Percentiles rank a stretch among this genome's conserved stretches.
These are phyloP conservation scores for Amblyornis subalaris DNA, from an alignment of 2,113 vertebrate species.

Conservation along the genomic window DNA sequence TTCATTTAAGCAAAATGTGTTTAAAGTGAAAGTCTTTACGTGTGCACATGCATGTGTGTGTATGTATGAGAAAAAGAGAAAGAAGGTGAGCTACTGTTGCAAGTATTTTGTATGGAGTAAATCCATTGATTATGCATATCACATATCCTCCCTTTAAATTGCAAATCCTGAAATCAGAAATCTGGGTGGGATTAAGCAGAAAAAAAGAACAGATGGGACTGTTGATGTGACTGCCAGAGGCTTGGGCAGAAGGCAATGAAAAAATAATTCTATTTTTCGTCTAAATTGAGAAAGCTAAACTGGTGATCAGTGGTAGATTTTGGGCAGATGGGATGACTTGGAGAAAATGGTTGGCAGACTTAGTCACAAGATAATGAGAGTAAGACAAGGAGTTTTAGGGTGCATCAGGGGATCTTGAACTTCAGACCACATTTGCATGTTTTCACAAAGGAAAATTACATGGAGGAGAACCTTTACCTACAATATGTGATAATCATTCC, in stretches of 20 bases:
- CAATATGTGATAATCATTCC: not conserved
- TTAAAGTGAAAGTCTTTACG: not conserved
- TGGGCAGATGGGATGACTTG: conserved; percentile 62
- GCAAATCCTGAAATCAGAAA: conserved; percentile 66
- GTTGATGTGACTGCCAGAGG: conserved; percentile 65
- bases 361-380: conserved; percentile 24
- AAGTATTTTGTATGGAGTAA: not conserved
- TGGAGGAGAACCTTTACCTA: not conserved
- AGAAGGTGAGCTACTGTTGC: not conserved
- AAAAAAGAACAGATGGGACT: conserved; percentile 73
- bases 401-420: not conserved
- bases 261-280: conserved; percentile 59
- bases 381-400: not conserved
- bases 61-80: not conserved
- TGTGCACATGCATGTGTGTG: not conserved
- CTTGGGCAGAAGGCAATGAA: conserved; percentile 65
- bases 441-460: not conserved
- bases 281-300: conserved; percentile 57
- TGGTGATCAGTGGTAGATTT: conserved; percentile 49
- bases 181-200: conserved; percentile 68
- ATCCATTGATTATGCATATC: conserved; percentile 11
- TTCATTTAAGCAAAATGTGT: not conserved
- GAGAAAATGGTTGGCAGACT: conserved; percentile 30
- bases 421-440: not conserved
- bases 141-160: conserved; percentile 41